A percentile compares a stretch with the other conserved stretches of the same genome.
Conservation (phyloP, 2,113 vertebrate species). For the Pongo abelii region DNA sequence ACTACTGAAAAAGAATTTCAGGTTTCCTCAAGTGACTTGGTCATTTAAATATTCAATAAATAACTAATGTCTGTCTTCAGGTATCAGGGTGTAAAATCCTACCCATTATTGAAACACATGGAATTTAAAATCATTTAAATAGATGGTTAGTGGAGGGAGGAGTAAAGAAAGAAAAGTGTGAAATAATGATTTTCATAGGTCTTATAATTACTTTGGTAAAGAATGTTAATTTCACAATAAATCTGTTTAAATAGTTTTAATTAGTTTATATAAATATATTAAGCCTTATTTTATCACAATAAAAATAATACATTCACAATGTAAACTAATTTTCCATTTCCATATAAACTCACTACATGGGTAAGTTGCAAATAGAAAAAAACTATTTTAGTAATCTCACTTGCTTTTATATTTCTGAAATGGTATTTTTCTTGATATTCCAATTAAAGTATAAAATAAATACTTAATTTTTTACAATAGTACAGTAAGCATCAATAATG, state of each 20-base stretch:
- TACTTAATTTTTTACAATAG: background rate
- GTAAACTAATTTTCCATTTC: background rate
- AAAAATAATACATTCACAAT: background rate
- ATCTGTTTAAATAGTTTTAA: background rate
- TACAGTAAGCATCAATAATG: background rate
- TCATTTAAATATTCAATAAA: background rate
- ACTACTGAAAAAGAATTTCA: background rate
- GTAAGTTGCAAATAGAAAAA: conserved; percentile 4
- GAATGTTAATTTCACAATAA: background rate
- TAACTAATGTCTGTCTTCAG: background rate
- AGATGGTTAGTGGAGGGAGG: background rate
- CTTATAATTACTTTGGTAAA: background rate
- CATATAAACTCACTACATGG: background rate
- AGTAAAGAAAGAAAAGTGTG: background rate
- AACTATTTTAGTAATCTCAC: background rate
- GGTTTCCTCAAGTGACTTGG: background rate
- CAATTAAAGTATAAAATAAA: background rate
- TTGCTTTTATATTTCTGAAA: background rate
- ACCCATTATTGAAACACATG: background rate
- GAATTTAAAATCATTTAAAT: background rate
- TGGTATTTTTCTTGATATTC: conserved; percentile 8
- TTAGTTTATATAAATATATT: conserved; percentile 20
- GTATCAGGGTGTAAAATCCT: background rate
- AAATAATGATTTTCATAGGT: background rate
- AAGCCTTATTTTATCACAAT: background rate